A percentile compares a stretch with the other conserved stretches of the same genome.
Evolutionary conservation across 2,113 vertebrate genomes (phyloP).

Genomic region (Psammodynastes pulverulentus): DNA sequence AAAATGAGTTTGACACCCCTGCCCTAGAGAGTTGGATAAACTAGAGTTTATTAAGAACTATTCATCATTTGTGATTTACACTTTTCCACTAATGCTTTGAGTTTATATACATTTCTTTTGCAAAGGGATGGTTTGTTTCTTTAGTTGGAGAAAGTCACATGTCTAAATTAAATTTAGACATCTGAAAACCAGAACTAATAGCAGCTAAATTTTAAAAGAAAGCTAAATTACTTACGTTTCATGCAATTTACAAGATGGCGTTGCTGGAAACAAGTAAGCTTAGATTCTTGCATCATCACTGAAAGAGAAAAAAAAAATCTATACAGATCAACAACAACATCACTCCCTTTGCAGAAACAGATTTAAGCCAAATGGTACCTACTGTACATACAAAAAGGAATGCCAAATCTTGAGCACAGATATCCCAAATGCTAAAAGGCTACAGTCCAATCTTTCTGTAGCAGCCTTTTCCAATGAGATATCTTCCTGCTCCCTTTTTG

Average conservation of each 20-base stretch:
- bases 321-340: background rate
- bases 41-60: background rate
- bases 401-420: background rate
- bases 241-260: conserved; percentile 72
- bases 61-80: too few relatives aligned
- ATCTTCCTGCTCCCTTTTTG: background rate
- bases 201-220: background rate
- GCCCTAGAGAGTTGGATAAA: background rate
- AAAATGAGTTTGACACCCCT: too few relatives aligned
- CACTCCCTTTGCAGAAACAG: background rate
- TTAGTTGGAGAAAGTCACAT: background rate
- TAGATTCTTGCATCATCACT: conserved; percentile 88
- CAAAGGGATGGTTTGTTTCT: background rate
- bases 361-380: background rate
- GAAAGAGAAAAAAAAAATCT: conserved; percentile 22
- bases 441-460: background rate
- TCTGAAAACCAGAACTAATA: background rate
- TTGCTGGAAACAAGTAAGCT: conserved; percentile 75
- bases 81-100: background rate
- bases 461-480: background rate
- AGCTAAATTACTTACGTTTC: conserved; percentile 70
- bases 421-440: background rate
- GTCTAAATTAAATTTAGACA: background rate
- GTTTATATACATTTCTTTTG: background rate
- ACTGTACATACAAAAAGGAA: background rate